Base-by-base conservation (phyloP, 2,113 vertebrate species). In the Ctenomys sociabilis region DNA sequence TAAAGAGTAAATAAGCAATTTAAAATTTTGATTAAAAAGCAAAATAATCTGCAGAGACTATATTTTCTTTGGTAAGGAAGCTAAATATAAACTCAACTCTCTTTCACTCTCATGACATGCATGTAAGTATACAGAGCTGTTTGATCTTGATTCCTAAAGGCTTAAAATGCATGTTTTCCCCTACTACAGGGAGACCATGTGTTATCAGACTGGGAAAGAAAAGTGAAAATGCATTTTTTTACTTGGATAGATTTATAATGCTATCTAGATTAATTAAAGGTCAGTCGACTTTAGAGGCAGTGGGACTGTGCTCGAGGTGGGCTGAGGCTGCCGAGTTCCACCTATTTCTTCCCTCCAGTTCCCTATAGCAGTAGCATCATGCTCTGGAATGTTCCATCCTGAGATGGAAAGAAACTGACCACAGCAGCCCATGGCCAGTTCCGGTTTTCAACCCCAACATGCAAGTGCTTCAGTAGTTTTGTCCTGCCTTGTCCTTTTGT, bases 51-150 rank as follows among this genome's bases (percentile, higher is more conserved):
- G 9, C n/a, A 95, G 57, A 7, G 3, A 54, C 45, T 26, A 24
- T 85, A 95, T 66, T 93, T 81, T 81, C 12, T 75, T 45, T 63
- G 84, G 10, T 3, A 93, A 95, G 64, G 85, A 52, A 73, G 22
- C 5, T 68, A 75, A 68, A 37, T 17, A 66, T 13, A 37, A 91
- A 75, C 13, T 40, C 35, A 80, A 13, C 24, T 37, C 30, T 49
- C 4, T 63, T 30, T 63, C 4, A 64, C 6, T 37, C 16, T 85
- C 35, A 43, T 43, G 5, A 32, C 22, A 26, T 32, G 61, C 93
- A 28, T 85, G 7, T 35, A 68, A 75, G 81, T 63, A 52, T 37
- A 52, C 10, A 75, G 40, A 52, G 10, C 17, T 52, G 13, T 40
- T 73, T 81, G 35, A 24, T 80, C 82, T 45, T 91, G 12, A 37